phyloP scores from a whole-genome alignment of 2,113 vertebrate genomes.

The Pteronura brasiliensis region DNA sequence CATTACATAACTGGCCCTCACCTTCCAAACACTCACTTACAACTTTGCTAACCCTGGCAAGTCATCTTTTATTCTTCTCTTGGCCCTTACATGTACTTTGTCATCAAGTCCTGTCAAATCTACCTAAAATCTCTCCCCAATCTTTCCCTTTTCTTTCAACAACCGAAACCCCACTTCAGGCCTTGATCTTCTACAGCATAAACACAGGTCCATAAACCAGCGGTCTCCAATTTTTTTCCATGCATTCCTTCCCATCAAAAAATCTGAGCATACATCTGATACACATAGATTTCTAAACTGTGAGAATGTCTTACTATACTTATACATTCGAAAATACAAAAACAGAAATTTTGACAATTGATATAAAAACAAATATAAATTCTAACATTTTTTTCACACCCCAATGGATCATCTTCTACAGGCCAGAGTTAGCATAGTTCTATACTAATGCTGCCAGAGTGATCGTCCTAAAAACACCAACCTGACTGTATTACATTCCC shows the following conservation, averaged over 20 bases:
- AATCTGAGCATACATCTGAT: neutral
- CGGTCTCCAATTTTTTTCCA: neutral
- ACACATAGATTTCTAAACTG: neutral
- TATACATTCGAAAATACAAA: constrained; percentile 24
- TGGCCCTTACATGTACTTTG: neutral
- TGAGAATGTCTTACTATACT: neutral
- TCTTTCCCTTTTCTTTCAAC: constrained; percentile 4
- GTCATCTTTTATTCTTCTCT: constrained; percentile 47
- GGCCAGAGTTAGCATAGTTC: neutral
- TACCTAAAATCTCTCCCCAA: constrained; percentile 37
- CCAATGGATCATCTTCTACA: neutral
- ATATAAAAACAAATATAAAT: constrained; percentile 4
- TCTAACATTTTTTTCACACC: neutral
- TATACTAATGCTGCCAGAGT: neutral
- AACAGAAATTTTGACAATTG: neutral
- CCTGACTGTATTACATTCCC: neutral
- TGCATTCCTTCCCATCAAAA: neutral
- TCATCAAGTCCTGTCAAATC: constrained; percentile 16
- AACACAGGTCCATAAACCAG: neutral
- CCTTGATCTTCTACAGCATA: neutral
- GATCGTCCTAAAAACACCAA: constrained; percentile 14
- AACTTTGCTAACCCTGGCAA: constrained; percentile 24
- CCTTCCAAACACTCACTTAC: constrained; percentile 15
- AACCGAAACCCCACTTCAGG: constrained; percentile 15
- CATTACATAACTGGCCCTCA: neutral